These are phyloP conservation scores for Tryphoninae sp. DNA, from an alignment of 2,888 invertebrate species.

Conservation along the genomic window DNA sequence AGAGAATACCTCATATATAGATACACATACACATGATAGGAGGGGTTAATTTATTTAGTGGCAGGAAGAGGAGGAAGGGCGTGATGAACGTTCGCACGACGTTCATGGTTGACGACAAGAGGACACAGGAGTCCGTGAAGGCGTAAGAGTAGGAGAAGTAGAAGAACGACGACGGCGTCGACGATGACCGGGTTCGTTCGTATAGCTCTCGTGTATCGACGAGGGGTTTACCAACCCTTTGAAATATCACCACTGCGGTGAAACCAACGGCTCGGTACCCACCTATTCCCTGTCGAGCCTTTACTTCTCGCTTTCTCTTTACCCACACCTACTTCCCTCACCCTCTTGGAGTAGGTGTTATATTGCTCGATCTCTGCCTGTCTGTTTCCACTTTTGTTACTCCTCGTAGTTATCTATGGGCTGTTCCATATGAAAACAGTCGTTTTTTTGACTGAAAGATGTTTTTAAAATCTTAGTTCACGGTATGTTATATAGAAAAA, in stretches of 20 bases:
- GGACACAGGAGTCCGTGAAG: constrained; percentile 8
- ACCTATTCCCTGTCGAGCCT: constrained; percentile 57
- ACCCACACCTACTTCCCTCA: constrained; percentile 18
- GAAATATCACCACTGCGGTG: constrained; percentile 70
- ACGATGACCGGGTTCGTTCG: constrained; percentile 49
- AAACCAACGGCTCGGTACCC: constrained; percentile 46
- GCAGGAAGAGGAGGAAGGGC: constrained; percentile 62
- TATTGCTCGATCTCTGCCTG: constrained; percentile 42
- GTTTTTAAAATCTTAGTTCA: background rate
- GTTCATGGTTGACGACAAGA: constrained; percentile 37
- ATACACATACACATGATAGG: constrained; percentile 56
- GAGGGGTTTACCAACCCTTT: constrained; percentile 73
- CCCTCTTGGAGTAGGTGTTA: constrained; percentile 44
- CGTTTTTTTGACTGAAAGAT: background rate
- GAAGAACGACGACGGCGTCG: constrained; percentile 13
- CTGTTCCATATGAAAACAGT: background rate
- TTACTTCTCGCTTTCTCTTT: constrained; percentile 37
- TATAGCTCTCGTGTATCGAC: constrained; percentile 72
- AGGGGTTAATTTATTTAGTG: constrained; percentile 74
- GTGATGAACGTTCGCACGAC: constrained; percentile 22
- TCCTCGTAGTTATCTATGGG: constrained; percentile 9
- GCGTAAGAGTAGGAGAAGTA: background rate
- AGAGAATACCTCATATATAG: background rate
- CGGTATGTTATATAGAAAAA: too few relatives aligned
- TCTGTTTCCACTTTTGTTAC: constrained; percentile 25